These are phyloP conservation scores for Melanostoma mellinum DNA, from an alignment of 2,888 invertebrate species.

Conservation along the genomic window DNA sequence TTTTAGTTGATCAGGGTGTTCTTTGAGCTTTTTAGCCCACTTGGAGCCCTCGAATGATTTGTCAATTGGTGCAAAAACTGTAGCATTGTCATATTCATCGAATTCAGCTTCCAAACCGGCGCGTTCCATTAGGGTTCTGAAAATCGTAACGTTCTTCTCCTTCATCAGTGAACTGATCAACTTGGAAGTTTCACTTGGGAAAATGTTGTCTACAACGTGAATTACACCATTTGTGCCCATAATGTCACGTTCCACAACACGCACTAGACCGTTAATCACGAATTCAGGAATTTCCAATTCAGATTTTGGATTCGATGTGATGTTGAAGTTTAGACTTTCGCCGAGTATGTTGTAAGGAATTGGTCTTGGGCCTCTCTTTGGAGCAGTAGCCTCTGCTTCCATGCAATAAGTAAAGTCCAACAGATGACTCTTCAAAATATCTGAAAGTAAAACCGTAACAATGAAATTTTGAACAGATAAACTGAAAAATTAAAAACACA, in stretches of 20 bases:
- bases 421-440: conserved; percentile 86
- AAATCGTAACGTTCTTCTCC: conserved; percentile 85
- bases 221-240: conserved; percentile 89
- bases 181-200: conserved; percentile 85
- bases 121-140: conserved; percentile 83
- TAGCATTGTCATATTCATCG: conserved; percentile 84
- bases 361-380: conserved; percentile 75
- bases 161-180: conserved; percentile 83
- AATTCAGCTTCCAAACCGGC: conserved; percentile 84
- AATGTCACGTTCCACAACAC: conserved; percentile 84
- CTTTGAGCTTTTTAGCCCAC: conserved; percentile 79
- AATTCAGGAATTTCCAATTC: conserved; percentile 83
- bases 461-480: neutral
- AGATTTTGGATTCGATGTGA: conserved; percentile 83
- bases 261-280: conserved; percentile 84
- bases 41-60: conserved; percentile 84
- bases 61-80: conserved; percentile 86
- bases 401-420: conserved; percentile 87
- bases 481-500: no score
- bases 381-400: conserved; percentile 83
- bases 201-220: conserved; percentile 86
- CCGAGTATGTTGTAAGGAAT: conserved; percentile 81
- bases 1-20: conserved; percentile 79
- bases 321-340: conserved; percentile 80
- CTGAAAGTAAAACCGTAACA: conserved; percentile 78